These are phyloP conservation scores for Parapsyche elsis DNA, from an alignment of 1,140 invertebrate genomes.

Conservation along the genomic window DNA sequence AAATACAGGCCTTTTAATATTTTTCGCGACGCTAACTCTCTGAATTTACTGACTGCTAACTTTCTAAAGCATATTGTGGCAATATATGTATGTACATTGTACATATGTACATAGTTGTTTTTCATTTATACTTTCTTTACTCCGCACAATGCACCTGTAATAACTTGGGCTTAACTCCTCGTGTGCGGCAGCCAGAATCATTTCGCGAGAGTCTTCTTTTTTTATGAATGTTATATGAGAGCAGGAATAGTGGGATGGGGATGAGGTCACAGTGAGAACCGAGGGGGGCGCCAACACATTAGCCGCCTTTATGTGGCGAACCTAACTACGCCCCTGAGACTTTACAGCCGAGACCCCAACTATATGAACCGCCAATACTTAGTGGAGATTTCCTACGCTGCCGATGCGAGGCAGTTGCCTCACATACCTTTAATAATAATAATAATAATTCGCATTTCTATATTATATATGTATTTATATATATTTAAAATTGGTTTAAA, in stretches of 20 bases:
- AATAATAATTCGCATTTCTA: too few species aligned
- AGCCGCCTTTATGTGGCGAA: slow-evolving; percentile 47
- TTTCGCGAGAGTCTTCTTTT: background rate
- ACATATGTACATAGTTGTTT: too few species aligned
- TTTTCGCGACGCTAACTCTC: too few species aligned
- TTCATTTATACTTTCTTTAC: background rate
- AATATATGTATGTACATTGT: background rate
- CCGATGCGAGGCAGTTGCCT: background rate
- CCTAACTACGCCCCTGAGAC: slow-evolving; percentile 50
- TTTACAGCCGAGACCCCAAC: slow-evolving; percentile 3
- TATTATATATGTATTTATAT: too few species aligned
- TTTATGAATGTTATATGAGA: slow-evolving; percentile 33
- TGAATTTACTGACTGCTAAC: too few species aligned
- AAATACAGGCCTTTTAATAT: too few species aligned
- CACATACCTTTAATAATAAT: too few species aligned
- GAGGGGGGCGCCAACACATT: slow-evolving; percentile 45
- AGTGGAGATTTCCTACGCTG: slow-evolving; percentile 21
- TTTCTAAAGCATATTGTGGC: too few species aligned
- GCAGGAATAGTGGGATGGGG: background rate
- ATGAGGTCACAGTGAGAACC: slow-evolving; percentile 1
- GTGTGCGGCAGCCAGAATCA: background rate
- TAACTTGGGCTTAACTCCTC: background rate
- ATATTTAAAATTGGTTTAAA: background rate
- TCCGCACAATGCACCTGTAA: background rate
- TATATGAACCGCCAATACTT: slow-evolving; percentile 37